phyloP scores from a whole-genome alignment of 2,113 vertebrate genomes.

The Felis catus region F.catus_Fca126_mat1.0 CM031429.1:80456501-80457000 shows the following conservation, averaged over 20 bases:
- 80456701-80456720: background rate
- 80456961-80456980: too few species aligned
- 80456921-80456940: too few species aligned
- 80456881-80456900: too few species aligned
- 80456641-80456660: background rate
- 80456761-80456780: background rate
- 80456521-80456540: background rate
- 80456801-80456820: background rate
- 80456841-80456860: too few species aligned
- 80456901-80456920: too few species aligned
- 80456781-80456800: background rate
- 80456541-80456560: background rate
- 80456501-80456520: background rate
- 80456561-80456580: background rate
- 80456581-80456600: background rate
- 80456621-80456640: background rate
- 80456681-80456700: background rate
- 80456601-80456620: background rate
- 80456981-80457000: too few species aligned
- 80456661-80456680: background rate
- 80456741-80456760: background rate
- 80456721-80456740: background rate
- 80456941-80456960: too few species aligned
- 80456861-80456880: too few species aligned
- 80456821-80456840: too few species aligned